Base-by-base conservation (phyloP, 1,140 invertebrate species). In the Armadillidium nasatum region DNA sequence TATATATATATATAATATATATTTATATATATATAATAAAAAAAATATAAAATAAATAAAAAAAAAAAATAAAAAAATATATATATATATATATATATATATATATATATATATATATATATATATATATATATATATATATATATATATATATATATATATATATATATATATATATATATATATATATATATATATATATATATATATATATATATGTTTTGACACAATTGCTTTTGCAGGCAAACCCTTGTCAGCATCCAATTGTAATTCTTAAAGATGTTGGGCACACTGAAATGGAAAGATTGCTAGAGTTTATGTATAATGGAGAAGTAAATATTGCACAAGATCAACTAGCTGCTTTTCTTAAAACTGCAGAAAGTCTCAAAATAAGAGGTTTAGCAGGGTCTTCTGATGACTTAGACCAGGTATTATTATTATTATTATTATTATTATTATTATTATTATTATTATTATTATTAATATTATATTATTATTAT, bases 241-340 rank as follows among this genome's bases (percentile, higher is more conserved):
- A 81, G 80, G 80, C 80, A 33, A 81, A 81, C 68, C 80, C 80
- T 22, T 81, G 80, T 75, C 77, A 85, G 78, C 84, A 85, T 79
- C 85, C 85, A 23, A 85, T 86, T 80, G 84, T 86, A 71, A 85
- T 85, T 75, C 75, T 86, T 66, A 85, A 86, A 81, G 85, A 86
- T 80, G 83, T 86, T 72, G 82, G 81, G 72, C 84, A 84, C 77
- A 78, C 78, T 33, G 85, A 86, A 78, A 77, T 86, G 68, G 83
- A 84, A 78, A 81, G 83, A 72, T 80, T 86, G 33, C 81, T 86
- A 54, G 84, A 85, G 72, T 86, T 95, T 82, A 96, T 96, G 93
- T 96, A 96, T 86, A 89, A 92, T 82, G 94, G 94, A 71, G 94
- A 96, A 88, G 94, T 96, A 44, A 95, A 95, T 86, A 94, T 96